Evolutionary conservation across 2,797 vertebrate species (phyloP).

Genomic region (Uromys caudimaculatus): DNA sequence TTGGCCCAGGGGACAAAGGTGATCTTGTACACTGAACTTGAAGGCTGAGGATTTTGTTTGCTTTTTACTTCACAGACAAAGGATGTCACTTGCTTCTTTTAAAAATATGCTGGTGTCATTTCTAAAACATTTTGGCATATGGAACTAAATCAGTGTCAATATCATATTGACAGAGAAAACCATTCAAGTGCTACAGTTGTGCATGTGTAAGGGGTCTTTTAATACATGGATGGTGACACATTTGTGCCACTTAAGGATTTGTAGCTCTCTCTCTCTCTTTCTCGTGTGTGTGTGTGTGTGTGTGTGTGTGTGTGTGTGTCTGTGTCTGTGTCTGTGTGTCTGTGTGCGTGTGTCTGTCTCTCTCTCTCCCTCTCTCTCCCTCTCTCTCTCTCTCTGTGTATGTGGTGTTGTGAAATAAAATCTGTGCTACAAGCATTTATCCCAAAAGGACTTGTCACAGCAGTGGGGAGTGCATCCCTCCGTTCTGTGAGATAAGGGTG

Average conservation of each 20-base stretch:
- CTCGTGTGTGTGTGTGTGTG: not conserved
- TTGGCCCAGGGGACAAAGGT: not conserved
- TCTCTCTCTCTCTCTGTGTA: not conserved
- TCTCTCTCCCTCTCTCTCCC: not conserved
- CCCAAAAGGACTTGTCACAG: constrained; percentile 26
- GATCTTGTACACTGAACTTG: not conserved
- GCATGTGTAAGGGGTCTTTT: not conserved
- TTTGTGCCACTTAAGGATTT: constrained; percentile 46
- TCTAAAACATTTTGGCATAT: constrained; percentile 47
- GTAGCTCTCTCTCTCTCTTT: not conserved
- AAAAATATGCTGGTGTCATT: not conserved
- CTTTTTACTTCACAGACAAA: constrained; percentile 13
- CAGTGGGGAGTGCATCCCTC: not conserved
- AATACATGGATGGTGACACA: not conserved
- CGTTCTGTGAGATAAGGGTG: constrained; percentile 62
- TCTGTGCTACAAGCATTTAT: not conserved
- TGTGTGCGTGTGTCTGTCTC: not conserved
- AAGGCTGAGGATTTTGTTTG: not conserved
- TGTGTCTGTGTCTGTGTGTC: not conserved
- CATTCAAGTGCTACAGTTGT: not conserved
- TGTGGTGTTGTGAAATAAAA: constrained; percentile 34
- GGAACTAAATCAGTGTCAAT: constrained; percentile 39
- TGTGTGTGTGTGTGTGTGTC: not conserved
- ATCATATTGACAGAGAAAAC: constrained; percentile 50
- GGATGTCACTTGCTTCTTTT: constrained; percentile 35